Evolutionary conservation across 2,888 invertebrate genomes (phyloP).

Genomic region (Molorchus minor): DNA sequence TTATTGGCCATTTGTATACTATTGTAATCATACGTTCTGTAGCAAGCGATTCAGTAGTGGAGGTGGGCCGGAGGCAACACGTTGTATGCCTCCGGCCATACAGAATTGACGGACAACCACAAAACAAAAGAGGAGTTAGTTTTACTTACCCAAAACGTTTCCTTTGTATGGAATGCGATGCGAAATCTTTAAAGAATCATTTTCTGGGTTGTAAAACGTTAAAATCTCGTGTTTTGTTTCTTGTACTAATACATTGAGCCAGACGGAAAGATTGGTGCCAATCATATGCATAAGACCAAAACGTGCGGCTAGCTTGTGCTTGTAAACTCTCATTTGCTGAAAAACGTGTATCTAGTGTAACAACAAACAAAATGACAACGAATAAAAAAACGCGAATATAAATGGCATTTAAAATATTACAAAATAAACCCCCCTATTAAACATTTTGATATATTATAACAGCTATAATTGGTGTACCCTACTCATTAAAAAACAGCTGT

Average conservation of each 20-base stretch:
- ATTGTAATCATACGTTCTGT: too few relatives aligned
- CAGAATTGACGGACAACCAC: too few relatives aligned
- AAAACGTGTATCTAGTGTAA: conserved; percentile 44
- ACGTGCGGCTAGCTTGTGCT: conserved; percentile 87
- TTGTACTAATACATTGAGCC: conserved; percentile 93
- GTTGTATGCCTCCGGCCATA: too few relatives aligned
- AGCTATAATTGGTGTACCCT: too few relatives aligned
- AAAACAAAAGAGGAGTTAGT: too few relatives aligned
- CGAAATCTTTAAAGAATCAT: conserved; percentile 81
- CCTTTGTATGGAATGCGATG: conserved; percentile 75
- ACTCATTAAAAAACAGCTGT: too few relatives aligned
- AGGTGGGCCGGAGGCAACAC: too few relatives aligned
- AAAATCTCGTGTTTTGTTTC: conserved; percentile 96
- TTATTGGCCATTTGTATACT: too few relatives aligned
- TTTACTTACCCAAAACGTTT: conserved; percentile 48
- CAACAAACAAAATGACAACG: neutral
- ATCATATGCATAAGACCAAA: conserved; percentile 99
- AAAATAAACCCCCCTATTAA: neutral
- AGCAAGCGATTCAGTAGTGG: too few relatives aligned
- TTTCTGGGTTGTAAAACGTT: conserved; percentile 89
- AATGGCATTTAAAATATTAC: too few relatives aligned
- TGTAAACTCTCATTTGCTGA: conserved; percentile 91
- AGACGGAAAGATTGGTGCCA: conserved; percentile 98
- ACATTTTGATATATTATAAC: too few relatives aligned
- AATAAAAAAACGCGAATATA: neutral